Conservation (phyloP, 2,888 invertebrate species). For the Drosophila paracracens region DNA sequence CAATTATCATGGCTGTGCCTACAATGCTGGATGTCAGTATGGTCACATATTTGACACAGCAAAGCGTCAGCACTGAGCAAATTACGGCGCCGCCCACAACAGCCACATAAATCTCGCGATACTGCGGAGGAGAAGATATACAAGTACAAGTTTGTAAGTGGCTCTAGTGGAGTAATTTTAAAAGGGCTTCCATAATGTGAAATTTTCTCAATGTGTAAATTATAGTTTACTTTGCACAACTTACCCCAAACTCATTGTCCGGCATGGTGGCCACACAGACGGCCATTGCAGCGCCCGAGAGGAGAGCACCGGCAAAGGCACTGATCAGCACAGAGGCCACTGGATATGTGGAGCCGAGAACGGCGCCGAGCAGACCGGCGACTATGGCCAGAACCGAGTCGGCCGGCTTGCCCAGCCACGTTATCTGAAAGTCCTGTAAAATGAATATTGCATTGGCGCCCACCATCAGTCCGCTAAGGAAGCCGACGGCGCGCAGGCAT, state of each 20-base stretch:
- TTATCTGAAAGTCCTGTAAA: constrained; percentile 91
- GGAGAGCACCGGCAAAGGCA: constrained; percentile 84
- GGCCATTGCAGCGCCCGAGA: constrained; percentile 84
- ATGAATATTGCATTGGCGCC: constrained; percentile 93
- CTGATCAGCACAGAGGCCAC: constrained; percentile 84
- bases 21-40: constrained; percentile 85
- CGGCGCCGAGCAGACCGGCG: constrained; percentile 84
- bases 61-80: constrained; percentile 84
- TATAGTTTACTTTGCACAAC: constrained; percentile 26
- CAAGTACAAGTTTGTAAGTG: neutral
- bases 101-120: constrained; percentile 84
- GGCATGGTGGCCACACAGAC: constrained; percentile 85
- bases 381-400: constrained; percentile 85
- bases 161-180: neutral
- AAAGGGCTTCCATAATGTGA: neutral
- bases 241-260: constrained; percentile 85
- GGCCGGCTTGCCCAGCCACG: constrained; percentile 88
- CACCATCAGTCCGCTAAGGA: constrained; percentile 94
- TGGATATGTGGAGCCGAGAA: constrained; percentile 85
- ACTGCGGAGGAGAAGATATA: constrained; percentile 55
- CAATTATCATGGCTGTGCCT: constrained; percentile 84
- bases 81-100: constrained; percentile 84
- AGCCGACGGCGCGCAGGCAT: constrained; percentile 94
- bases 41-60: constrained; percentile 85
- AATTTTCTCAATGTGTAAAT: neutral